A percentile compares a stretch with the other conserved stretches of the same genome.
These are phyloP conservation scores for Sander vitreus DNA, from an alignment of 2,113 vertebrate species.

Conservation along the genomic window DNA sequence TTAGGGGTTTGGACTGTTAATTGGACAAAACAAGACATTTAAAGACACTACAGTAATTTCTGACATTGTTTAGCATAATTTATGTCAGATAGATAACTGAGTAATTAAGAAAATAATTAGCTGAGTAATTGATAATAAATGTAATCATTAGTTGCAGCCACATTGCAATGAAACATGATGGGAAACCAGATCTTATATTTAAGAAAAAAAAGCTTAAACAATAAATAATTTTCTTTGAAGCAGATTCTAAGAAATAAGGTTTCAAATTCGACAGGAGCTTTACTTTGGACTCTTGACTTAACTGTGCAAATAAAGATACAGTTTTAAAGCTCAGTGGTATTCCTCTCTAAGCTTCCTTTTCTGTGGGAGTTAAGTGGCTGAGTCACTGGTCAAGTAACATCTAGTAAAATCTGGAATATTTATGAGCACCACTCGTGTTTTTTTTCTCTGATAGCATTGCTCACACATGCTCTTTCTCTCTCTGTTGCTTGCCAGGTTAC, in stretches of 20 bases:
- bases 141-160: neutral
- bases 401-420: conserved; percentile 67
- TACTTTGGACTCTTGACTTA: neutral
- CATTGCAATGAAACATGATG: neutral
- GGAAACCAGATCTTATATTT: neutral
- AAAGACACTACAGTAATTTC: neutral
- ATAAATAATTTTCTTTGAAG: neutral
- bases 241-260: neutral
- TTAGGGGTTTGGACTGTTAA: neutral
- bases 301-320: conserved; percentile 3
- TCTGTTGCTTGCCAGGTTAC: conserved; percentile 78
- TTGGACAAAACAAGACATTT: neutral
- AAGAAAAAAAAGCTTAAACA: neutral
- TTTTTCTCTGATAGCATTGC: conserved; percentile 28
- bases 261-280: neutral
- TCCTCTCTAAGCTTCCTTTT: conserved; percentile 33
- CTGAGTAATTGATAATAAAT: neutral
- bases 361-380: conserved; percentile 47
- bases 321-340: conserved; percentile 21
- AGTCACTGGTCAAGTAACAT: conserved; percentile 55
- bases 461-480: conserved; percentile 35
- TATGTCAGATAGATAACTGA: too few relatives aligned
- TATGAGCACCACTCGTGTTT: conserved; percentile 38
- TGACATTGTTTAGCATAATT: neutral
- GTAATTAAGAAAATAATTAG: too few relatives aligned